Conservation (phyloP, 2,888 invertebrate species). For the Diaperis boleti region DNA sequence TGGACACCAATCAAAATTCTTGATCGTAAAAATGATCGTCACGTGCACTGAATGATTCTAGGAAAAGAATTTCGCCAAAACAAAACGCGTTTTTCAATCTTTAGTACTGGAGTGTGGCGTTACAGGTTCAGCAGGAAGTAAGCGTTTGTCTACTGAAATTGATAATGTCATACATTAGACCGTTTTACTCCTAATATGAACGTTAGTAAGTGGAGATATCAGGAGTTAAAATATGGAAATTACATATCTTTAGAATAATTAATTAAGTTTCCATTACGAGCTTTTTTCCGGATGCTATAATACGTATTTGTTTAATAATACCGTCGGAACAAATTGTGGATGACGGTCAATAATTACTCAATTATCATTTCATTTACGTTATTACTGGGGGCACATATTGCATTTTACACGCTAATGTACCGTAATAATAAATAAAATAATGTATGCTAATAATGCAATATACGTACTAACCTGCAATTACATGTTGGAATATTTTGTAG, state of each 20-base stretch:
- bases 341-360: neutral
- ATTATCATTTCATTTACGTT: neutral
- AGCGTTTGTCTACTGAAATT: constrained; percentile 19
- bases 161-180: neutral
- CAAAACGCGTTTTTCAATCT: neutral
- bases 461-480: no score
- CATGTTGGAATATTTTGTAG: no score
- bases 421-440: neutral
- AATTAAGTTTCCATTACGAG: constrained; percentile 1
- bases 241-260: constrained; percentile 8
- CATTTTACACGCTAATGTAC: neutral
- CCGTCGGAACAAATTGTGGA: neutral
- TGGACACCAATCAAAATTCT: constrained; percentile 60
- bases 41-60: constrained; percentile 52
- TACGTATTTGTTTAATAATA: constrained; percentile 15
- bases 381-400: neutral
- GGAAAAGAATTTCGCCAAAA: constrained; percentile 45
- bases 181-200: neutral
- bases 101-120: constrained; percentile 1
- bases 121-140: constrained; percentile 13
- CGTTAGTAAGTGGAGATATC: neutral
- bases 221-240: constrained; percentile 6
- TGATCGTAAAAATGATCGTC: constrained; percentile 51
- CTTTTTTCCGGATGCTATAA: constrained; percentile 15
- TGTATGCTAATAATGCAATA: no score